phyloP scores from a whole-genome alignment of 2,113 vertebrate genomes.

The Cathartes aura region DNA sequence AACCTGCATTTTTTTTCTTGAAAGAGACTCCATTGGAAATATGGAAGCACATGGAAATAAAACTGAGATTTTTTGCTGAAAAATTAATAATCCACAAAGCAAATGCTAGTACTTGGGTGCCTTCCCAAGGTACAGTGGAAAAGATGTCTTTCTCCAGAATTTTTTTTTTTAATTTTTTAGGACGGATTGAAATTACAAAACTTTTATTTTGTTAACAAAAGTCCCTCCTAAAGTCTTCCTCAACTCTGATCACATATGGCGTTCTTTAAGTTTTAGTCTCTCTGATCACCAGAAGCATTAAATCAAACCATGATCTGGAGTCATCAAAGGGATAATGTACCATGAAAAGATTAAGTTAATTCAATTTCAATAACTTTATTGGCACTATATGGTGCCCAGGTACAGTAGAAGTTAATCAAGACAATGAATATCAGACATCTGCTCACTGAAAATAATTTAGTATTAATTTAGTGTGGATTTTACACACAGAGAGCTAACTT shows the following conservation, averaged over 20 bases:
- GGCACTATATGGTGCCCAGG: neutral
- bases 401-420: constrained; percentile 16
- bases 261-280: neutral
- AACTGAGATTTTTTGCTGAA: neutral
- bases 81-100: neutral
- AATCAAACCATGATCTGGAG: constrained; percentile 3
- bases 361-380: constrained; percentile 9
- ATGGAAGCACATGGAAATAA: neutral
- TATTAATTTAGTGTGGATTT: neutral
- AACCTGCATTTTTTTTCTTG: neutral
- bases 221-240: neutral
- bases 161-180: neutral
- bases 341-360: constrained; percentile 5
- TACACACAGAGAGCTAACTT: neutral
- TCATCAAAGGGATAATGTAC: neutral
- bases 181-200: neutral
- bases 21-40: neutral
- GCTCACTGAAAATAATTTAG: neutral
- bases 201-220: neutral
- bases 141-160: neutral
- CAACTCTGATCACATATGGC: neutral
- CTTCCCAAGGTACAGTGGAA: neutral
- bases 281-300: neutral
- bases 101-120: neutral
- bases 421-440: neutral